Base-by-base conservation (phyloP, 1,140 invertebrate genomes). In the Caenorhabditis inopinata region DNA sequence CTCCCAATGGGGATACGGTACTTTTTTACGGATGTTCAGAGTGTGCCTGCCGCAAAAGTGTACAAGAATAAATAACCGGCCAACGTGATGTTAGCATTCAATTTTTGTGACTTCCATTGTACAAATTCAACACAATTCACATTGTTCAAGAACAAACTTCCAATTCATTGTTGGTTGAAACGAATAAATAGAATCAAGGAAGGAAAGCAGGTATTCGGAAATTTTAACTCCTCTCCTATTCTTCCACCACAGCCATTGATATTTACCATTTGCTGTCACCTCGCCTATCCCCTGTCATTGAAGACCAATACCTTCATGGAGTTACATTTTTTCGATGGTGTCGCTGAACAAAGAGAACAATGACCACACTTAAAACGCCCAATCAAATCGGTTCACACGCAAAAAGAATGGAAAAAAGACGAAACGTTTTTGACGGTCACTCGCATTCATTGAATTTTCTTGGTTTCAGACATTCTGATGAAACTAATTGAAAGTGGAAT, bases 101-200 rank as follows among this genome's bases (percentile, higher is more conserved):
- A 68, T 68, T 68, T 68, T 68, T 68, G 58, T 38, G 58, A 68
- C 58, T 68, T 68, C 58, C 38, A 68, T 68, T 68, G 58, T 68
- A 68, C 58, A 58, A 58, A 29, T 58, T 58, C 53, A 68, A 68
- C 38, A 68, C 58, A 68, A 68, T 68, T 16, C 38, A 32, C 35
- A 68, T 68, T 68, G 58, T 68, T 68, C 58, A 68, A 68, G 58
- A 68, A 68, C 58, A 68, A 68, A 68, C 58, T 68, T 68, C 58
- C 58, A 68, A 68, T 68, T 68, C 58, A 68, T 68, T 68, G 58
- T 68, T 68, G 58, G 58, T 68, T 68, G 27, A 68, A 68, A 32
- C 58, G 58, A 68, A 68, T 68, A 32, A 68, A 68, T 32, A 68
- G 58, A 68, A 68, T 68, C 58, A 68, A 68, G 32, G 58, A 68